Base-by-base conservation (phyloP, 2,888 invertebrate species). In the Drepana falcataria region DNA sequence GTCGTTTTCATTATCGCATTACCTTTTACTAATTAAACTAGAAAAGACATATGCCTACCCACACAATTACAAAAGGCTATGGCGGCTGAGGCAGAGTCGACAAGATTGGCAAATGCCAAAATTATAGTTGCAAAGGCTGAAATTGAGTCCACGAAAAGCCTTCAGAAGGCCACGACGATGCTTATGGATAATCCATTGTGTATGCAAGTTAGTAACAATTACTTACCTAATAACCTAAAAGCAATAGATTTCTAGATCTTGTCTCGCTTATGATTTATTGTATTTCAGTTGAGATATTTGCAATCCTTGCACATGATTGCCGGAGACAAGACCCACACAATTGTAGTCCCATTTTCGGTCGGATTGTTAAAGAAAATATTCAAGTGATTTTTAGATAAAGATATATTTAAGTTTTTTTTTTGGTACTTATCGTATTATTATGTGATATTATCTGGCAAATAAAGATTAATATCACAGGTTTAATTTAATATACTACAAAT, bases 261-360 rank as follows among this genome's bases (percentile, higher is more conserved):
- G 1, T 9, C 35, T 47, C 34, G 3, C 3, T 5, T 44, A 49
- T 92, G 4, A n/a, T 40, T 49, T 52, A 48, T 51, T 59, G 52
- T 41, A 44, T 80, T 81, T 57, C 82, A 95, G 95, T 77, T 95
- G 54, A 92, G 96, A 49, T 96, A 96, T 81, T 86, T 96, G 60
- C 97, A 98, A 91, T 97, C 97, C 0, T 84, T 98, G 58, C 96
- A 93, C 85, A 94, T 94, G 71, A 96, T 98, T 70, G 94, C 97
- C 0, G 95, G 96, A 0, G 97, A 97, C 77, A 96, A 96, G 82
- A 97, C 97, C 71, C 97, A 97, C 0, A 97, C 97, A 0, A 95
- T 97, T 65, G 94, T 98, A 21, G 95, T 98, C 82, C 97, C 97
- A 1, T 85, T 97, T 63, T 96, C 97, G 2, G 92, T 95, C 70